Percentiles rank a stretch among this genome's conserved stretches.
Evolutionary conservation across 2,888 invertebrate species (phyloP).

Genomic region (Tupiocoris notatus): DNA sequence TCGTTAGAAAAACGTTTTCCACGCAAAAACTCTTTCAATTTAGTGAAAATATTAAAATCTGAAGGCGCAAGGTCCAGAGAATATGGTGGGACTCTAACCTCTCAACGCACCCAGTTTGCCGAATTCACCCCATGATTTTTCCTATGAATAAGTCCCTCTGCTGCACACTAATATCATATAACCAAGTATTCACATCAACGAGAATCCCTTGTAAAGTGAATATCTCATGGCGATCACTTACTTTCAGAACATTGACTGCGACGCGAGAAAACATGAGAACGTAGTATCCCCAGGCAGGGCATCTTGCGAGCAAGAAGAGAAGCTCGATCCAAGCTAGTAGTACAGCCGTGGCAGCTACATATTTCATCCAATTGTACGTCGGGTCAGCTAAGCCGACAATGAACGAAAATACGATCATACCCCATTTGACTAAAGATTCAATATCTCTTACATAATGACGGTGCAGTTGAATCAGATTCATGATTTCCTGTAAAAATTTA

Average conservation of each 20-base stretch:
- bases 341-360: constrained; percentile 58
- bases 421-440: constrained; percentile 61
- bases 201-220: too few species aligned
- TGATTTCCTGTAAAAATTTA: constrained; percentile 55
- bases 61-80: too few species aligned
- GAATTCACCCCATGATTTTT: too few species aligned
- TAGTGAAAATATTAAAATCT: too few species aligned
- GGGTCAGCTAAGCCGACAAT: constrained; percentile 53
- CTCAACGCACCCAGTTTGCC: too few species aligned
- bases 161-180: too few species aligned
- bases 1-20: too few species aligned
- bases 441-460: constrained; percentile 58
- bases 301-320: constrained; percentile 61
- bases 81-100: too few species aligned
- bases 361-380: constrained; percentile 36
- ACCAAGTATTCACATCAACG: too few species aligned
- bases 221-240: constrained; percentile 49
- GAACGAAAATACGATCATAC: constrained; percentile 53
- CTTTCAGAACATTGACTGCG: constrained; percentile 60
- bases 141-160: too few species aligned
- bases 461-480: constrained; percentile 58
- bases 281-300: constrained; percentile 62
- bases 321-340: constrained; percentile 61
- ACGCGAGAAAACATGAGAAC: constrained; percentile 64
- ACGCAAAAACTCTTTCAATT: too few species aligned